phyloP scores from a whole-genome alignment of 2,113 vertebrate species.

The Nothoprocta pentlandii region DNA sequence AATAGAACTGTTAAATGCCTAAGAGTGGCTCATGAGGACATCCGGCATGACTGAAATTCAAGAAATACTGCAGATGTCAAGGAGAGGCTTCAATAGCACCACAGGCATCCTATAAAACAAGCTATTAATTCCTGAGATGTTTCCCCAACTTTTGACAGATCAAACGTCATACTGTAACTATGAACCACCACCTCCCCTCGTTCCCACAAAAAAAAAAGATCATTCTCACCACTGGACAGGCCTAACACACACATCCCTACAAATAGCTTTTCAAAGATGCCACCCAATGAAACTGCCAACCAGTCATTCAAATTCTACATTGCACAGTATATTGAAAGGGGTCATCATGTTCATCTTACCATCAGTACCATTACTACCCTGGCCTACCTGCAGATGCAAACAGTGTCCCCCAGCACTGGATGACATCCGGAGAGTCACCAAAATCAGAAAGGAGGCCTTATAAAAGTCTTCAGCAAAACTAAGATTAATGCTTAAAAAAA shows the following conservation, averaged over 20 bases:
- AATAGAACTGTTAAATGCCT: neutral
- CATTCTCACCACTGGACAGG: neutral
- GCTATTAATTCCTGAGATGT: neutral
- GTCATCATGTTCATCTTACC: neutral
- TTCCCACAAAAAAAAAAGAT: neutral
- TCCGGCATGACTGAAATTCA: neutral
- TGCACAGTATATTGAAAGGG: neutral
- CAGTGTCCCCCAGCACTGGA: neutral
- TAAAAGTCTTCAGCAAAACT: neutral
- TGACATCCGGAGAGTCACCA: neutral
- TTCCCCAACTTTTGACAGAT: neutral
- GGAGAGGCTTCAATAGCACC: neutral
- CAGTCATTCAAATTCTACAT: neutral
- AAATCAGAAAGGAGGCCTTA: neutral
- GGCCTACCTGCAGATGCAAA: neutral
- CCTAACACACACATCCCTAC: neutral
- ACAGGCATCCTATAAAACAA: neutral
- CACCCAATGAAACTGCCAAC: neutral
- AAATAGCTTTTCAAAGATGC: neutral
- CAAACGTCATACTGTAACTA: neutral
- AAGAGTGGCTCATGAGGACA: neutral
- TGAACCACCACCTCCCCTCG: neutral
- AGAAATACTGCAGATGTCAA: neutral
- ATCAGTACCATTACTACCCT: neutral
- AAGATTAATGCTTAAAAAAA: neutral